These are phyloP conservation scores for Microplitis demolitor DNA, from an alignment of 1,140 invertebrate genomes.

Conservation along the genomic window DNA sequence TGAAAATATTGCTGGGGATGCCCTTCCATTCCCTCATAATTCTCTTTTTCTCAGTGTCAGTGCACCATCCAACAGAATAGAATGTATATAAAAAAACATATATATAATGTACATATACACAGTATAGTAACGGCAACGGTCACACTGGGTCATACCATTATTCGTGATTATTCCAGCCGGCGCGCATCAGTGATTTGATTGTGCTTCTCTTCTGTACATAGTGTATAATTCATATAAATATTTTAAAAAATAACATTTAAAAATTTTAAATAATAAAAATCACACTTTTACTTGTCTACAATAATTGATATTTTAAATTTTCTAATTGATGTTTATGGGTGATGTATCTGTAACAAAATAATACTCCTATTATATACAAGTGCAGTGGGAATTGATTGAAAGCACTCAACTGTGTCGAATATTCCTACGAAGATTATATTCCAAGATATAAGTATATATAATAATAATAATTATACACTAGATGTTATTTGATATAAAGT, in stretches of 20 bases:
- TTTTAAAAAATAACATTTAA: neutral
- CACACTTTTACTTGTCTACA: too few relatives aligned
- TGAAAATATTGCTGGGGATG: too few relatives aligned
- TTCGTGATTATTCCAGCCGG: neutral
- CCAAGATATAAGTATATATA: neutral
- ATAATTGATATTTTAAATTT: too few relatives aligned
- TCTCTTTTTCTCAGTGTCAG: too few relatives aligned
- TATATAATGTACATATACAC: too few relatives aligned
- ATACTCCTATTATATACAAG: too few relatives aligned
- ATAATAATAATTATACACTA: neutral
- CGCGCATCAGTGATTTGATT: neutral
- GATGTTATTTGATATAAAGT: neutral
- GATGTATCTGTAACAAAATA: too few relatives aligned
- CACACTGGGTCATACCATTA: neutral
- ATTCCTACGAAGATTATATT: neutral
- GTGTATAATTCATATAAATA: neutral
- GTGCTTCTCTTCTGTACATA: neutral
- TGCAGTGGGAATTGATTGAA: neutral
- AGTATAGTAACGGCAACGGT: neutral
- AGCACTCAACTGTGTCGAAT: neutral
- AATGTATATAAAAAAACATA: too few relatives aligned
- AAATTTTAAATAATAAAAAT: neutral
- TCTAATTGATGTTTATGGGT: too few relatives aligned
- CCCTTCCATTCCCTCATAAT: too few relatives aligned
- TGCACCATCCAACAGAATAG: too few relatives aligned